These are phyloP conservation scores for Monopterus albus DNA, from an alignment of 2,113 vertebrate species.

Conservation along the genomic window DNA sequence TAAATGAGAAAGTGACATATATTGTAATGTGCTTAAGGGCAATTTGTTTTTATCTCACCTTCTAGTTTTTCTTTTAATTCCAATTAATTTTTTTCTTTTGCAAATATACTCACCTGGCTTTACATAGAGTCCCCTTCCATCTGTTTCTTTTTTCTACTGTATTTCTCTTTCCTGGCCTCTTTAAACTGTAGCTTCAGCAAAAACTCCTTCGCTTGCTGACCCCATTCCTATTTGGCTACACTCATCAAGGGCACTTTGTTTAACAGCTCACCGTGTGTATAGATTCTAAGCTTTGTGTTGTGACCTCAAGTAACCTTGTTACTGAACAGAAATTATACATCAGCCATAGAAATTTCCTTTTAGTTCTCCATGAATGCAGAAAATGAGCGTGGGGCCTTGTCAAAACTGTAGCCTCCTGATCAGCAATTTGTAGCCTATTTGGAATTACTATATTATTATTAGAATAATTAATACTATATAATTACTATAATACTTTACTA, in stretches of 20 bases:
- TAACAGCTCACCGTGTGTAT: slow-evolving; percentile 16
- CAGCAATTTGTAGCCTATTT: no score
- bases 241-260: slow-evolving; percentile 29
- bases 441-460: no score
- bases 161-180: not conserved
- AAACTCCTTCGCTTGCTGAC: slow-evolving; percentile 22
- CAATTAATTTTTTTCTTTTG: not conserved
- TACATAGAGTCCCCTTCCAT: not conserved
- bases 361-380: not conserved
- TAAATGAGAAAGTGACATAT: not conserved
- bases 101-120: no score
- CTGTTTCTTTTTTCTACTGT: not conserved
- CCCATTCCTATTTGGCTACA: slow-evolving; percentile 15
- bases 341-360: not conserved
- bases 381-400: not conserved
- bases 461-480: no score
- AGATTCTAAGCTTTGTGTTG: not conserved
- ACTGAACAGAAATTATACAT: slow-evolving; percentile 1
- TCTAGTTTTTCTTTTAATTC: not conserved
- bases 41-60: not conserved
- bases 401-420: not conserved
- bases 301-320: slow-evolving; percentile 4
- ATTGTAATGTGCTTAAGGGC: not conserved
- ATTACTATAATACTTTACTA: no score
- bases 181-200: slow-evolving; percentile 8